Conservation (phyloP, 2,113 vertebrate genomes). For the Nansenia antarctica region DNA sequence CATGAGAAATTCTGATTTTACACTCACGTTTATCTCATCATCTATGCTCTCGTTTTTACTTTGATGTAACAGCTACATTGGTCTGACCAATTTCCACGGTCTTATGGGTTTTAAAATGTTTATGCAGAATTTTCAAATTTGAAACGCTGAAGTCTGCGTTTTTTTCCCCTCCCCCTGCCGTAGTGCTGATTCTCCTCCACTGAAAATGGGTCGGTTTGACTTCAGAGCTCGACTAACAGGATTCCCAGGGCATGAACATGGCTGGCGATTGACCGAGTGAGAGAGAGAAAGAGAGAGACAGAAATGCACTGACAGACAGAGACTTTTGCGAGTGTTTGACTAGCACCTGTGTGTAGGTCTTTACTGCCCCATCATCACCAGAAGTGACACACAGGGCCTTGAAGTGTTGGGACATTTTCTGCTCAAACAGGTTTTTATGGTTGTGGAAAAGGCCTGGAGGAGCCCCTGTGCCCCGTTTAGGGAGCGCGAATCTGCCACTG, state of each 20-base stretch:
- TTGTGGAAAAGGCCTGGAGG: constrained; percentile 43
- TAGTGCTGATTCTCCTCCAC: constrained; percentile 23
- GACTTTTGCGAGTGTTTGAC: constrained; percentile 53
- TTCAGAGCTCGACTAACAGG: constrained; percentile 47
- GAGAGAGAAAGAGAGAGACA: constrained; percentile 3
- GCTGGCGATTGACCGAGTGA: constrained; percentile 28
- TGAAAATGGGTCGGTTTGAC: constrained; percentile 46
- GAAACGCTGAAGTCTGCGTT: background rate
- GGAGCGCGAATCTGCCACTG: constrained; percentile 79
- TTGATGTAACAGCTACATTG: constrained; percentile 22
- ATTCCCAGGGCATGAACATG: constrained; percentile 59
- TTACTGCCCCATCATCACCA: constrained; percentile 37
- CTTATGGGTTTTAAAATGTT: constrained; percentile 34
- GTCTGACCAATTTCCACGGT: constrained; percentile 19
- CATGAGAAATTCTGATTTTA: constrained; percentile 24
- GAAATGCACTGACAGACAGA: background rate
- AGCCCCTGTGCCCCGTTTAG: constrained; percentile 67
- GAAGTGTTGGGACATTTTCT: constrained; percentile 59
- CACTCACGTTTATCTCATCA: constrained; percentile 15
- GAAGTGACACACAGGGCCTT: constrained; percentile 49
- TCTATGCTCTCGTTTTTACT: constrained; percentile 26
- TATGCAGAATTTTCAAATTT: constrained; percentile 22
- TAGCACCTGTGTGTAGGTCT: constrained; percentile 53
- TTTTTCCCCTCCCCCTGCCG: constrained; percentile 15
- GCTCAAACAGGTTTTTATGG: constrained; percentile 53